phyloP scores from a whole-genome alignment of 2,797 vertebrate genomes.

The Halcyon leucocephala region DNA sequence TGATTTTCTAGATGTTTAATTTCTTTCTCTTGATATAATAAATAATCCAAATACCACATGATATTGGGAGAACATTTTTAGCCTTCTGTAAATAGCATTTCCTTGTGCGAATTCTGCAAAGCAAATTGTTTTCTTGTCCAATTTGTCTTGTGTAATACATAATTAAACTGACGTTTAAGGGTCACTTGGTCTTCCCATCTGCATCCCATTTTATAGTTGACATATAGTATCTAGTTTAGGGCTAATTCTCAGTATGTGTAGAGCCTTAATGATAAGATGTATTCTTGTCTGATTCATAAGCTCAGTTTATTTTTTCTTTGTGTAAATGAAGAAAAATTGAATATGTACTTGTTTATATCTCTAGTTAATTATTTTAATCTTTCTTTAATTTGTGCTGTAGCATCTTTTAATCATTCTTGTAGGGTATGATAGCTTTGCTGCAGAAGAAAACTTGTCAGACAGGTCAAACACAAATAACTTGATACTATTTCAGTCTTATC shows the following conservation, averaged over 20 bases:
- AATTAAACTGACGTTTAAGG: neutral
- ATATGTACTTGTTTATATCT: neutral
- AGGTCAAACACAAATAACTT: neutral
- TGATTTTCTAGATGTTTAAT: slow-evolving; percentile 23
- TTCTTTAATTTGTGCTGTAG: neutral
- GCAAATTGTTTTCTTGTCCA: slow-evolving; percentile 14
- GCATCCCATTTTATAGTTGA: neutral
- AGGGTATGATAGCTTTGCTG: neutral
- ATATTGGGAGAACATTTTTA: neutral
- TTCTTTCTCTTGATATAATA: neutral
- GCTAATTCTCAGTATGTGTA: neutral
- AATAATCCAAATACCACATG: neutral
- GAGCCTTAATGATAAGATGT: neutral
- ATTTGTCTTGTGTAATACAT: slow-evolving; percentile 21
- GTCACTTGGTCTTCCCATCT: neutral
- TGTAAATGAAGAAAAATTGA: neutral
- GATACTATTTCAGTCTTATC: neutral
- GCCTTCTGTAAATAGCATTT: slow-evolving; percentile 15
- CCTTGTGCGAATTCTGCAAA: neutral
- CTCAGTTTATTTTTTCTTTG: neutral
- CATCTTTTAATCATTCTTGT: neutral
- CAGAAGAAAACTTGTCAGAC: neutral
- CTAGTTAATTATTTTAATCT: neutral
- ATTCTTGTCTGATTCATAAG: neutral
- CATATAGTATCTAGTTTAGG: slow-evolving; percentile 8